Base-by-base conservation (phyloP, 2,113 vertebrate species). In the Rhinolophus sinicus region DNA sequence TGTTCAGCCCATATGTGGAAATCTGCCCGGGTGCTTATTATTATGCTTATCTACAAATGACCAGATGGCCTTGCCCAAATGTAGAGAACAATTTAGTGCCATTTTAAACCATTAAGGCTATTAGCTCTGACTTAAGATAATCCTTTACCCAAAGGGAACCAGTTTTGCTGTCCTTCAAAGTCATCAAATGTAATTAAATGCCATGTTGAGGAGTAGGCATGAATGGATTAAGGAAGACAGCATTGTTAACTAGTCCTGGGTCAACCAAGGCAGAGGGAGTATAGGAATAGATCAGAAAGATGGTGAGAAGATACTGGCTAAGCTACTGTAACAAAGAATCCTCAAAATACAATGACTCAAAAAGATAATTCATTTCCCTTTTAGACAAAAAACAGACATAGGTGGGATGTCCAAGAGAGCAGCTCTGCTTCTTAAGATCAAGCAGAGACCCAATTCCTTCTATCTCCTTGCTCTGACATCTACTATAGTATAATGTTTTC, bases 31-130 rank as follows among this genome's bases (percentile, higher is more conserved):
- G 75, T 93, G 93, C 96, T 97, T 96, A 95, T 98, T 97, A 97
- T 97, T 97, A 95, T 97, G 97, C 91, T 97, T 97, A 97, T 98
- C 97, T 97, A 93, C 88, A 95, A 98, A 96, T 96, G 97, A 97
- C 97, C 97, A 97, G 97, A 98, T 98, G 97, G 97, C 96, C 94
- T 96, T 94, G 38, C 58, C 95, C 97, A 97, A 97, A 97, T 96
- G 94, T 95, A 80, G 88, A 94, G 97, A 96, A 94, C 94, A 62
- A 97, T 96, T 97, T 97, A 97, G 94, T 96, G 96, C 91, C 93
- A 97, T 97, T 98, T 98, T 94, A 97, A 97, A 97, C 95, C 93
- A 98, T 98, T 98, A 98, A 97, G 70, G 96, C 93, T 97, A 97
- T 98, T 97, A 97, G 87, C 91, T 96, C 88, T 96, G 95, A 96